Evolutionary conservation across 2,113 vertebrate species (phyloP), one percentile per base, ranked within the genome.

Genomic region (Cebidichthys violaceus): DNA sequence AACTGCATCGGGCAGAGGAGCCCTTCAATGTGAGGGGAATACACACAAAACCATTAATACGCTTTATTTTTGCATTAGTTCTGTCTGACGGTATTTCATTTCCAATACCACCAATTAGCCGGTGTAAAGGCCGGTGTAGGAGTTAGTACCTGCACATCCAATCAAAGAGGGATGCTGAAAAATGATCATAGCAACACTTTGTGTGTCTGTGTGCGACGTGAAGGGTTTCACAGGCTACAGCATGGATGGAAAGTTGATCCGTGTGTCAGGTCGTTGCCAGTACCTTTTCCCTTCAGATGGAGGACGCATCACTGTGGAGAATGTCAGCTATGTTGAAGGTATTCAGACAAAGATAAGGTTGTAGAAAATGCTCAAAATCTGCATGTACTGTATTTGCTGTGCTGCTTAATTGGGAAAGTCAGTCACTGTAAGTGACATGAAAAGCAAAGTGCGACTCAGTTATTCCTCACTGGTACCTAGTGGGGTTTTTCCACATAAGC

Each of bases 241-340:
- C 75, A 96, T 96, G 92, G 96, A 96, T 52, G 95, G 97, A 2
- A 61, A 80, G 82, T 59, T 98, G 71, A 92, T 97, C 86, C 96
- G 95, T 2, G 92, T 97, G 62, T 96, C 95, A 1, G 97, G 97
- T 64, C 75, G 82, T 41, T 90, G 82, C 60, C 94, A 91, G 2
- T 92, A 95, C 72, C 92, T 99, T 54, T 98, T 96, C 91, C 97
- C 97, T 62, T 95, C 95, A 1, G 97, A 98, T 47, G 98, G 97
- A 89, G 98, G 98, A 47, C 93, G 93, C 70, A 96, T 99, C 87
- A 95, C 94, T 80, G 96, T 97, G 87, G 97, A 99, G 87, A 96
- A 93, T 80, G 92, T 93, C 82, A 69, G 86, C 8, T 97, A 95
- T 89, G 87, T 94, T 81, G 96, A 96, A 96, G 97, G 98, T 99